phyloP scores from a whole-genome alignment of 2,113 vertebrate genomes.

The Odobenus rosmarus region DNA sequence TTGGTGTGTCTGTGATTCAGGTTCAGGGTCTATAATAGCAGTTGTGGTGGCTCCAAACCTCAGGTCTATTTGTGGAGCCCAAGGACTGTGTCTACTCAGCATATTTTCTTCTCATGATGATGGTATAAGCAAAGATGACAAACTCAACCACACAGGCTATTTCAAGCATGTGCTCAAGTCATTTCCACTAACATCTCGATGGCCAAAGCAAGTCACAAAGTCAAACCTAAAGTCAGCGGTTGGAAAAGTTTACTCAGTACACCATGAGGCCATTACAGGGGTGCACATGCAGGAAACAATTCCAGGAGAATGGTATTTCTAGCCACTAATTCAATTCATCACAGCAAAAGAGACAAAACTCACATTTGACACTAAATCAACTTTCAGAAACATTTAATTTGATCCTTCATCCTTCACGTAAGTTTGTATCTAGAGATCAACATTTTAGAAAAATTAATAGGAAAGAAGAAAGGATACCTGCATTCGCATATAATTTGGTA shows the following conservation, averaged over 20 bases:
- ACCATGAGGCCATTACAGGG: neutral
- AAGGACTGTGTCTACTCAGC: neutral
- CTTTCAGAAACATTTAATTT: neutral
- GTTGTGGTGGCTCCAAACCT: neutral
- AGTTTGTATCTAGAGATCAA: neutral
- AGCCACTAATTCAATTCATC: neutral
- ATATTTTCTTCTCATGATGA: neutral
- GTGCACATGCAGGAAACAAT: neutral
- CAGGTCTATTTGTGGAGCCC: neutral
- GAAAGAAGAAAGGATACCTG: neutral
- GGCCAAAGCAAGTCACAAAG: neutral
- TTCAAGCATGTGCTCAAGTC: neutral
- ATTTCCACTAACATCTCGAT: neutral
- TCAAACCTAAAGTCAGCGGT: neutral
- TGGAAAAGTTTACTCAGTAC: neutral
- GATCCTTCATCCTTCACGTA: neutral
- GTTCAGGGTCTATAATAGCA: neutral
- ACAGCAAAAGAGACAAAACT: neutral
- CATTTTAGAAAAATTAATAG: neutral
- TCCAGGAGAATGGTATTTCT: neutral
- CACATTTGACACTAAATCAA: neutral
- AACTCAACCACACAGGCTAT: accelerated
- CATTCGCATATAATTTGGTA: neutral
- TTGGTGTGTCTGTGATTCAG: neutral
- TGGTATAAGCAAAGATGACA: neutral